These are phyloP conservation scores for Conger conger DNA, from an alignment of 2,113 vertebrate species.

Conservation along the genomic window DNA sequence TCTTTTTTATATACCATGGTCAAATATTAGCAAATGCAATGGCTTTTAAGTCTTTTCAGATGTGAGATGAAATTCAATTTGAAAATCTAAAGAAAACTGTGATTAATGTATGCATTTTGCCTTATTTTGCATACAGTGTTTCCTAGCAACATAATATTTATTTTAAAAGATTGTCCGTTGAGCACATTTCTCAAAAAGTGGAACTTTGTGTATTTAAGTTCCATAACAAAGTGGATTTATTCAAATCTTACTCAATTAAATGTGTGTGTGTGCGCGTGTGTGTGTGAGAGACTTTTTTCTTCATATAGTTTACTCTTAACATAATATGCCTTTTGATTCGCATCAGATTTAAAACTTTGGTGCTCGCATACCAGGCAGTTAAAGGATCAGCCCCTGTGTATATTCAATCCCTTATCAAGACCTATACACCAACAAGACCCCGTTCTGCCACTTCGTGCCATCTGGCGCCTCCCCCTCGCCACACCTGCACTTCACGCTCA, in stretches of 20 bases:
- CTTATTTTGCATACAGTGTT: background rate
- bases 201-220: background rate
- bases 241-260: background rate
- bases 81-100: background rate
- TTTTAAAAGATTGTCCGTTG: background rate
- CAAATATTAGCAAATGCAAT: background rate
- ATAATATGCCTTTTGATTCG: no score
- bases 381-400: no score
- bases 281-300: background rate
- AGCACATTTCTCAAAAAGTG: background rate
- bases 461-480: no score
- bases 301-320: background rate
- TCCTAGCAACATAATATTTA: conserved; percentile 6
- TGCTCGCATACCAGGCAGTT: no score
- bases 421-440: no score
- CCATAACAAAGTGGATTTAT: background rate
- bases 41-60: background rate
- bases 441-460: no score
- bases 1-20: background rate
- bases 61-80: background rate
- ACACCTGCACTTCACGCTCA: no score
- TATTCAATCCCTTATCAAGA: no score
- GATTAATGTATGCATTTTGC: background rate
- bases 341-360: no score
- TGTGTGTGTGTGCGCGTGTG: background rate